Conservation (phyloP, 2,888 invertebrate species). For the Pelosia muscerda region DNA sequence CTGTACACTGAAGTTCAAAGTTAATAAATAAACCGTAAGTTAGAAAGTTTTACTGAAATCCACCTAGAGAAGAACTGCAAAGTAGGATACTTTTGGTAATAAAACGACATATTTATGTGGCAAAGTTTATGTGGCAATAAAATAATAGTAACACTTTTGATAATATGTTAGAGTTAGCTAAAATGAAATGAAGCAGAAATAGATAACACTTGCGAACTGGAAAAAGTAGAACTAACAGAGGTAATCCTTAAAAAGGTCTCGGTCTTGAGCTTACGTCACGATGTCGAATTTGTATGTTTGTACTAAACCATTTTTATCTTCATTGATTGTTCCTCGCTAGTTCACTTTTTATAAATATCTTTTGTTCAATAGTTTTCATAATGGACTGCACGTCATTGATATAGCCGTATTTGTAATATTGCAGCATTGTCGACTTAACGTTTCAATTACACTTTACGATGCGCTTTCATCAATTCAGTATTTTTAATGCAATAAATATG, state of each 20-base stretch:
- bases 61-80: conserved; percentile 39
- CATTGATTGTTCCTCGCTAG: neutral
- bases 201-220: conserved; percentile 25
- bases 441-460: too few species aligned
- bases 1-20: conserved; percentile 30
- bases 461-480: too few species aligned
- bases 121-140: conserved; percentile 41
- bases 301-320: neutral
- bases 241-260: conserved; percentile 21
- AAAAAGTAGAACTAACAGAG: conserved; percentile 22
- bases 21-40: conserved; percentile 43
- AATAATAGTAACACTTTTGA: conserved; percentile 22
- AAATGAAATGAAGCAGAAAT: conserved; percentile 16
- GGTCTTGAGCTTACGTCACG: conserved; percentile 1
- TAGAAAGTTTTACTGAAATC: conserved; percentile 44
- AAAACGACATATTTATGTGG: conserved; percentile 47
- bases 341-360: neutral
- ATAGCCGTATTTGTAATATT: neutral
- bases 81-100: conserved; percentile 43
- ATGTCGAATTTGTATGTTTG: neutral
- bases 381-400: neutral
- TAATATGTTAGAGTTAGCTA: neutral
- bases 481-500: too few species aligned
- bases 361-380: neutral
- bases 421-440: neutral